A percentile compares a stretch with the other conserved stretches of the same genome.
Evolutionary conservation across 2,797 vertebrate genomes (phyloP).

Genomic region (Anguilla anguilla): DNA sequence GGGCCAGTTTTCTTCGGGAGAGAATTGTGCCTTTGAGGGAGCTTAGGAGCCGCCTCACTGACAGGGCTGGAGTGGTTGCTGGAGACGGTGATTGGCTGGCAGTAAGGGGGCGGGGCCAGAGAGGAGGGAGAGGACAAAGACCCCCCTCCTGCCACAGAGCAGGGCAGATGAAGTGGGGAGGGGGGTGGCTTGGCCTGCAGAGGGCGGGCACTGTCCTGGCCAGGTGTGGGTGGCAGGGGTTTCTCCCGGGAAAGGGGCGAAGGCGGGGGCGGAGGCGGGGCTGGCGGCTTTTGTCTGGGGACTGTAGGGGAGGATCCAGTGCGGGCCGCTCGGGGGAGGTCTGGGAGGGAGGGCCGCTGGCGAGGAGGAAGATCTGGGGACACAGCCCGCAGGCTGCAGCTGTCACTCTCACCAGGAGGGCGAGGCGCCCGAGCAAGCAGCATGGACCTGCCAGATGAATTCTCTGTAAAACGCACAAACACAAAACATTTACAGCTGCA

Average conservation of each 20-base stretch:
- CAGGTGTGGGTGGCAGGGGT: slow-evolving; percentile 85
- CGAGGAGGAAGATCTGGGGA: slow-evolving; percentile 79
- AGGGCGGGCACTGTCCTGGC: slow-evolving; percentile 70
- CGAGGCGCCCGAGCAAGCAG: slow-evolving; percentile 79
- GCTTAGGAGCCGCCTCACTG: slow-evolving; percentile 80
- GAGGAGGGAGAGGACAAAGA: slow-evolving; percentile 64
- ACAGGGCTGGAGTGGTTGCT: slow-evolving; percentile 80
- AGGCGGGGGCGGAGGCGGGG: slow-evolving; percentile 76
- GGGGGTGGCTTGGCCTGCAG: slow-evolving; percentile 74
- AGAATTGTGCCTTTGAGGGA: slow-evolving; percentile 93
- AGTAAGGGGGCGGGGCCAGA: slow-evolving; percentile 85
- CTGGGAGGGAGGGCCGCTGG: slow-evolving; percentile 87
- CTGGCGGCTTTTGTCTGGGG: slow-evolving; percentile 72
- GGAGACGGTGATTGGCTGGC: slow-evolving; percentile 75
- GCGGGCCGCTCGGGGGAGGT: slow-evolving; percentile 78
- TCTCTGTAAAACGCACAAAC: slow-evolving; percentile 66
- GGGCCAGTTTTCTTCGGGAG: slow-evolving; percentile 82
- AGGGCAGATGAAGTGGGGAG: slow-evolving; percentile 69
- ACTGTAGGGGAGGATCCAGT: slow-evolving; percentile 55
- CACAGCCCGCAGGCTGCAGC: slow-evolving; percentile 56
- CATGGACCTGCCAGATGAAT: slow-evolving; percentile 74
- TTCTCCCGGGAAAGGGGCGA: slow-evolving; percentile 78
- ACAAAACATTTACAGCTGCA: neutral
- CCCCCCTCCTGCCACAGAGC: slow-evolving; percentile 60
- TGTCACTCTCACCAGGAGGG: slow-evolving; percentile 62